A percentile compares a stretch with the other conserved stretches of the same genome.
Evolutionary conservation across 2,888 invertebrate genomes (phyloP).

Genomic region (Melanargia galathea): DNA sequence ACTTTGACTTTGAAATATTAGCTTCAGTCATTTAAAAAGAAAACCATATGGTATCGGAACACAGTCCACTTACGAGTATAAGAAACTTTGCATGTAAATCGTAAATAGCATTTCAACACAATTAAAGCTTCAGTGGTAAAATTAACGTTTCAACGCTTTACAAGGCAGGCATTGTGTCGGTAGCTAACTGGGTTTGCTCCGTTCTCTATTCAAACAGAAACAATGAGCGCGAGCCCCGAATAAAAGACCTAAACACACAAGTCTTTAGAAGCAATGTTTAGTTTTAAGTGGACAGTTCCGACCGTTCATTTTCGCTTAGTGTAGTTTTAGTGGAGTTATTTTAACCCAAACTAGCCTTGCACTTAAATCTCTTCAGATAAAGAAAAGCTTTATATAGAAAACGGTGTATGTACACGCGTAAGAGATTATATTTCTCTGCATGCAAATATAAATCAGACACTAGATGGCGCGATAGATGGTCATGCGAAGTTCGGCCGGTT

Average conservation of each 20-base stretch:
- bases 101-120: slow-evolving; percentile 35
- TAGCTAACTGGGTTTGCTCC: slow-evolving; percentile 38
- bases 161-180: slow-evolving; percentile 36
- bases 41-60: not conserved
- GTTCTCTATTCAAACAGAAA: slow-evolving; percentile 41
- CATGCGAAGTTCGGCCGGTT: no score
- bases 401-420: no score
- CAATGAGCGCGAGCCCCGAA: slow-evolving; percentile 34
- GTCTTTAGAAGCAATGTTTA: slow-evolving; percentile 35
- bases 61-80: not conserved
- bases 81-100: slow-evolving; percentile 24
- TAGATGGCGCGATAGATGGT: no score
- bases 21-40: not conserved
- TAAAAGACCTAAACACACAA: slow-evolving; percentile 39
- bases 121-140: slow-evolving; percentile 36
- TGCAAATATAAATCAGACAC: no score
- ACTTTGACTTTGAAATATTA: no score
- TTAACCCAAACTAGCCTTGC: slow-evolving; percentile 1
- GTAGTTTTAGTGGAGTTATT: slow-evolving; percentile 13
- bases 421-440: no score
- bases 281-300: slow-evolving; percentile 39
- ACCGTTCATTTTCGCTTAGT: slow-evolving; percentile 26
- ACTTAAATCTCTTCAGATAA: not conserved
- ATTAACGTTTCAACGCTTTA: slow-evolving; percentile 39
- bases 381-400: not conserved